Base-by-base conservation (phyloP, 2,888 invertebrate species). In the Pasiphila rectangulata region DNA sequence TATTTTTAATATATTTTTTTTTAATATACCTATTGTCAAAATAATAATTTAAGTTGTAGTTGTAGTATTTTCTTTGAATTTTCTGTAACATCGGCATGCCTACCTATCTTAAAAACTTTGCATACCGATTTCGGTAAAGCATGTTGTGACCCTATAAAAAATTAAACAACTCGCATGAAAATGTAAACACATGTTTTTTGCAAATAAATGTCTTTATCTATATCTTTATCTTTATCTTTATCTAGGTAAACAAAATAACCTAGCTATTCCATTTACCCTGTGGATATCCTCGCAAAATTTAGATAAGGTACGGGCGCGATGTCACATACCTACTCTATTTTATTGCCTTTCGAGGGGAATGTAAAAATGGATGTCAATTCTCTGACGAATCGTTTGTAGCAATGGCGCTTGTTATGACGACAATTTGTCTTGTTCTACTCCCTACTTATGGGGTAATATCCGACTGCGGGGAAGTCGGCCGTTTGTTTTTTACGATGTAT, bases 241-340 rank as follows among this genome's bases (percentile, higher is more conserved):
- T n/a, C n/a, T n/a, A n/a, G n/a, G n/a, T n/a, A n/a, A n/a, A n/a
- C n/a, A n/a, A n/a, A 13, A 0, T 13, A 27, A 19, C 12, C 27
- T n/a, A 48, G 43, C 48, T 35, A 7, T 24, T 10, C 0, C 10
- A 0, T 0, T 5, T 13, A 2, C 23, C 1, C 50, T 45, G n/a
- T 44, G 36, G 29, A 25, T 38, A 39, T 52, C 51, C 51, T 49
- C 51, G 34, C 52, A 53, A 56, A 52, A 59, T 59, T 56, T 47
- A 46, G 56, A 54, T 56, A 59, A 56, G 51, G 37, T 43, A 52
- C 50, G 46, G 44, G 17, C 45, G 15, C 50, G 41, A 57, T 54
- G 56, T 27, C 35, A 32, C 36, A 44, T 56, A 47, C 45, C 43
- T 52, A 55, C 53, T 54, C 54, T 56, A 53, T 54, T 58, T 59